These are phyloP conservation scores for Coluber constrictor DNA, from an alignment of 2,797 vertebrate genomes.

Conservation along the genomic window DNA sequence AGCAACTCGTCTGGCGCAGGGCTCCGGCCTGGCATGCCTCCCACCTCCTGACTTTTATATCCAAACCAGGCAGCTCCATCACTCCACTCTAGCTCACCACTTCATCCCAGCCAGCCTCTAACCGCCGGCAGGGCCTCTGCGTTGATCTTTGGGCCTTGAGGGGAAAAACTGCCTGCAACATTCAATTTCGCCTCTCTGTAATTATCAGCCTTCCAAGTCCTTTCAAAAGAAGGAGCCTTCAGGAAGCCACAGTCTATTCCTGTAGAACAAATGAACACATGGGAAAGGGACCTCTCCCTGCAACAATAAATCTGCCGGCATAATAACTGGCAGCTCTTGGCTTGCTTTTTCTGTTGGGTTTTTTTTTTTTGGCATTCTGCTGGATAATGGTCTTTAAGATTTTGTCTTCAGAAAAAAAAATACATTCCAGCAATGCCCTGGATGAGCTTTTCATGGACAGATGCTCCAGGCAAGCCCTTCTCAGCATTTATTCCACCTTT, in stretches of 20 bases:
- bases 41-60: background rate
- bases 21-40: background rate
- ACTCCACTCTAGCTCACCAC: background rate
- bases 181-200: background rate
- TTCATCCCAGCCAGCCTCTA: background rate
- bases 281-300: background rate
- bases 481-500: background rate
- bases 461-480: background rate
- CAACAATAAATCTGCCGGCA: background rate
- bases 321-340: background rate
- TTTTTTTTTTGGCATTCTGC: background rate
- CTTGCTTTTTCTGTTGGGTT: too few species aligned
- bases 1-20: background rate
- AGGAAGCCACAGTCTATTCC: constrained; percentile 18
- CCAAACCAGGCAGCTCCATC: background rate
- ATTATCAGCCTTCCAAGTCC: background rate
- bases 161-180: background rate
- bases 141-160: background rate
- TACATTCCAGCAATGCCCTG: background rate
- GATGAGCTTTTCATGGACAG: background rate
- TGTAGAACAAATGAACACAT: background rate
- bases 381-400: too few species aligned
- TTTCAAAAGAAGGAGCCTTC: background rate
- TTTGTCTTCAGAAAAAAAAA: background rate
- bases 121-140: background rate